A percentile compares a stretch with the other conserved stretches of the same genome.
These are phyloP conservation scores for Troides aeacus DNA, from an alignment of 2,888 invertebrate genomes.

Conservation along the genomic window DNA sequence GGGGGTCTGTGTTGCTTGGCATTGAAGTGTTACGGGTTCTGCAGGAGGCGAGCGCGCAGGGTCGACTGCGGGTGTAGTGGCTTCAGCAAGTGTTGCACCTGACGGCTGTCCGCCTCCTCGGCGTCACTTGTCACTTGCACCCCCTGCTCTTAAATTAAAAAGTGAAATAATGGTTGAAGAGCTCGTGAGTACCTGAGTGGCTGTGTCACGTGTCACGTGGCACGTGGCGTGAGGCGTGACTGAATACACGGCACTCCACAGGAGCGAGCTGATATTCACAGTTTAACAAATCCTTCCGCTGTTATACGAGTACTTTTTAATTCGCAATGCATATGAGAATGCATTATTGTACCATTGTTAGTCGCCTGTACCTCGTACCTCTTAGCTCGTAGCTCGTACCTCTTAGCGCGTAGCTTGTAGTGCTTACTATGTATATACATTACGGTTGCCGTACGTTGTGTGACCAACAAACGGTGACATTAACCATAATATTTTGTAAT, in stretches of 20 bases:
- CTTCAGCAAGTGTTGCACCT: constrained; percentile 58
- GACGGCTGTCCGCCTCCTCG: constrained; percentile 23
- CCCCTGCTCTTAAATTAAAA: constrained; percentile 3
- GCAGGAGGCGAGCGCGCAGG: constrained; percentile 59
- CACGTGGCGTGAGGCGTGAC: no score
- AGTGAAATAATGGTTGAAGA: not conserved
- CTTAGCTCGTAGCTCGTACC: no score
- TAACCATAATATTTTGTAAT: constrained; percentile 40
- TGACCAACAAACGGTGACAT: constrained; percentile 41
- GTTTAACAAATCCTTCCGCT: not conserved
- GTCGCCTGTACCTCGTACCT: constrained; percentile 2
- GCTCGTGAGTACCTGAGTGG: no score
- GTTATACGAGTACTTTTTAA: constrained; percentile 9
- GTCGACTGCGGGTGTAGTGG: constrained; percentile 60
- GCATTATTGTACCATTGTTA: constrained; percentile 27
- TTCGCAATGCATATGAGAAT: constrained; percentile 6
- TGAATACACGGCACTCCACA: no score
- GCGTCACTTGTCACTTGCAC: no score
- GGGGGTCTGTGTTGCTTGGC: constrained; percentile 65
- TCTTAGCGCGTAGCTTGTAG: not conserved
- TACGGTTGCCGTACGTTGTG: constrained; percentile 30
- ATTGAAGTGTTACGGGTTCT: constrained; percentile 69
- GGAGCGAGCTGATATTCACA: not conserved
- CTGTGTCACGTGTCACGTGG: no score
- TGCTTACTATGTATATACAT: constrained; percentile 14